These are phyloP conservation scores for Psilopogon haemacephalus DNA, from an alignment of 2,113 vertebrate genomes.

Conservation along the genomic window DNA sequence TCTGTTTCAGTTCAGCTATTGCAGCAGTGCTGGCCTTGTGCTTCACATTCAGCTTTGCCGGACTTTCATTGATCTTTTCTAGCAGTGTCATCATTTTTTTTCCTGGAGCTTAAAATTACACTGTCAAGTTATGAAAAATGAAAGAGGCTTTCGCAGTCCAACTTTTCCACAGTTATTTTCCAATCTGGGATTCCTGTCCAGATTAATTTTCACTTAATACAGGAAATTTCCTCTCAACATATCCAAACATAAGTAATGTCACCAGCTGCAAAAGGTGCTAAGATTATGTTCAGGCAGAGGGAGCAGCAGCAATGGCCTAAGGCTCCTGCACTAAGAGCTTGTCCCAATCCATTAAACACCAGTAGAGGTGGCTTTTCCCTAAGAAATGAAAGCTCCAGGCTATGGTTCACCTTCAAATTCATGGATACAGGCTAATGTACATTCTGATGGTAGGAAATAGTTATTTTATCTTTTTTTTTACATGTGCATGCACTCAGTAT, in stretches of 20 bases:
- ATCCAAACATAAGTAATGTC: background rate
- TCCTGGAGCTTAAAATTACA: background rate
- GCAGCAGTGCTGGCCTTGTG: background rate
- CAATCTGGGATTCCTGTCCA: background rate
- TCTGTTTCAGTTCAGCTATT: background rate
- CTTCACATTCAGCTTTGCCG: background rate
- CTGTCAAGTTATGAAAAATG: background rate
- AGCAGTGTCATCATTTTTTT: background rate
- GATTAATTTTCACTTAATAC: background rate
- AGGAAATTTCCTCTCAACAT: background rate
- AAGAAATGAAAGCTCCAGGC: conserved; percentile 23
- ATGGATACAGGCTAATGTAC: background rate
- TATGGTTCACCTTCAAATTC: conserved; percentile 46
- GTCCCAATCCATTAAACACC: conserved; percentile 51
- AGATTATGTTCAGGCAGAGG: background rate
- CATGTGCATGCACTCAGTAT: background rate
- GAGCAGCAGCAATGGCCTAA: conserved; percentile 5
- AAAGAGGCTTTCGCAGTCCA: background rate
- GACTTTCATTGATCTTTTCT: background rate
- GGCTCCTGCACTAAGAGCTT: background rate
- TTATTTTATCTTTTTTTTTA: conserved; percentile 2
- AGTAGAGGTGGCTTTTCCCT: conserved; percentile 14
- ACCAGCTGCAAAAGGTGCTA: conserved; percentile 5
- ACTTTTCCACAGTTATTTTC: background rate
- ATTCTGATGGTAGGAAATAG: background rate